Evolutionary conservation across 1,140 invertebrate genomes (phyloP), one percentile per base, ranked within the genome.

Genomic region (Euwallacea fornicatus): DNA sequence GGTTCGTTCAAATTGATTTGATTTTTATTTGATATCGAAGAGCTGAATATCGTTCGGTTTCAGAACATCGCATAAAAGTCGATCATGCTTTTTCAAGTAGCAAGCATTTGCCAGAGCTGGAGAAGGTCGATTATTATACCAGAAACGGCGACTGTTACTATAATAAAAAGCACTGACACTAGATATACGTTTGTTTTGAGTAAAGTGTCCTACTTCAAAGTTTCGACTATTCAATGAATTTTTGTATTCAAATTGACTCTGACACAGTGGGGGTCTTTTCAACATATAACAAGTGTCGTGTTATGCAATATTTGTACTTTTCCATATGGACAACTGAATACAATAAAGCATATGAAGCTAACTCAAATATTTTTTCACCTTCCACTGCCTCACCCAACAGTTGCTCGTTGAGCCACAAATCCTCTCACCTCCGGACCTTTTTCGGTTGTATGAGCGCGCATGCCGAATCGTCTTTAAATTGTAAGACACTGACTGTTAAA

Each of bases 281-380:
- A 13, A 42, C 46, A 65, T 59, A 76, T 79, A 79, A 78, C 80
- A 80, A 81, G 78, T 79, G 79, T 79, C 76, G 78, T 81, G 80
- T 80, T 80, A 80, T 82, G 80, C 81, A 82, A 82, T 82, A 82
- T 82, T 82, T 82, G 81, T 82, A 82, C 81, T 82, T 82, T 82
- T 82, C 81, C 81, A 82, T 82, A 80, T 82, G 81, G 81, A 81
- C 78, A 81, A 81, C 78, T 82, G 80, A 80, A 80, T 81, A 82
- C 78, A 82, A 82, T 82, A 82, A 82, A 82, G 75, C 78, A 81
- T 33, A 33, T 81, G 75, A 81, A 81, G 74, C 76, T 76, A 76
- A 66, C 7, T 16, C 42, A 44, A 33, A 33, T 33, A 33, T 33
- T 33, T 33, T 33, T 33, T 33, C 21, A 33, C 21, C 21, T 33